Base-by-base conservation (phyloP, 2,888 invertebrate species). In the Halocaridina rubra region DNA sequence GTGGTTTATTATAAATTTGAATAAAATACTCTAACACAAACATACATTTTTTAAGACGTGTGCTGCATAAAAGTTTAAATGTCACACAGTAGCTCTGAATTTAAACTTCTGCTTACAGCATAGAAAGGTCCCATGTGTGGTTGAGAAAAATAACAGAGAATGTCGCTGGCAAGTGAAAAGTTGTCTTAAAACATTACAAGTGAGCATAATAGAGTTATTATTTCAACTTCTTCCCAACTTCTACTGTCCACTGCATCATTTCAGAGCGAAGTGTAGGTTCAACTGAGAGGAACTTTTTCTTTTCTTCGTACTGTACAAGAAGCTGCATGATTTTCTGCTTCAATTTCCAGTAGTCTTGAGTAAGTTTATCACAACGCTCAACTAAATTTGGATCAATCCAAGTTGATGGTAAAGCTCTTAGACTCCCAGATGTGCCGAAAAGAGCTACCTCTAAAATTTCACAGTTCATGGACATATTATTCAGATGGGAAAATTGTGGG, bases 401-500 rank as follows among this genome's bases (percentile, higher is more conserved):
- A 30, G 78, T 72, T 27, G 64, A 19, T 19, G 82, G 82, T 46
- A 84, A 39, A 2, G 82, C 13, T 13, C 72, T 53, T 8, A 84
- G 82, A 46, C 72, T 78, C 24, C 82, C 82, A 30, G 76, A 24
- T 57, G 19, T 78, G 19, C 82, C 82, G 72, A 84, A 84, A 5
- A 84, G 72, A 16, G 72, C 67, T 33, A 77, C 72, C 53, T 84
- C 82, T n/a, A 84, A 64, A 2, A 67, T 30, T 8, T 39, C 82
- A 78, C 82, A 78, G 19, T 72, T 78, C 69, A 77, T 72, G 7
- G 72, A 78, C 82, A 78, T 84, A 61, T 61, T 78, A 19, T 29
- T 74, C 1, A 84, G 78, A 3, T 61, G 39, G 3, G 82, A 84
- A 30, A 84, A 84, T 33, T 84, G 82, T 61, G 82, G 82, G 33